Percentiles rank a stretch among this genome's conserved stretches.
phyloP scores from a whole-genome alignment of 2,797 vertebrate genomes.

The Ctenosaura bakeri region DNA sequence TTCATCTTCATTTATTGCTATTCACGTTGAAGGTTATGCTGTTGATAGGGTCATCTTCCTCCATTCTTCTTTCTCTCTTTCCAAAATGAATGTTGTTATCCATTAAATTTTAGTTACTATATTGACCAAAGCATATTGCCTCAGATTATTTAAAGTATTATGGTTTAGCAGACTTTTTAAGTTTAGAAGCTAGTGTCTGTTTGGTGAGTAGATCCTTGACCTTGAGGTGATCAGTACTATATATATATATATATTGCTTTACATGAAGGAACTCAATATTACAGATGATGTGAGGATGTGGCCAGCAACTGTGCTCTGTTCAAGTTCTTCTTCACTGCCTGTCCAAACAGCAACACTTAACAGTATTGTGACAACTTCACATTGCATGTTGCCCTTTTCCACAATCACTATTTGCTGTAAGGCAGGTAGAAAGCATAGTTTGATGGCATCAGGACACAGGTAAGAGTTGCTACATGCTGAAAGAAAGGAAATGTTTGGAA shows the following conservation, averaged over 20 bases:
- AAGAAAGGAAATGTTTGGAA: neutral
- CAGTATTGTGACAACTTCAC: neutral
- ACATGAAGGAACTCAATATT: neutral
- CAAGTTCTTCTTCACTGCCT: neutral
- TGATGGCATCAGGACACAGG: neutral
- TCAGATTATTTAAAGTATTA: constrained; percentile 33
- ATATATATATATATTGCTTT: neutral
- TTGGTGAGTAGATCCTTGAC: neutral
- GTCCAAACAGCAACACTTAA: neutral
- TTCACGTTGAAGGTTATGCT: constrained; percentile 1
- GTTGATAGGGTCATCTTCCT: neutral
- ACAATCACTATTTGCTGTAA: neutral
- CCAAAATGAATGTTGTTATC: neutral
- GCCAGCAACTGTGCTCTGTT: neutral
- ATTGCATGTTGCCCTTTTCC: neutral
- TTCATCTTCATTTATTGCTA: constrained; percentile 14
- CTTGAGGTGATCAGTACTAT: neutral
- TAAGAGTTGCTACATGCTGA: neutral
- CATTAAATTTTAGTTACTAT: constrained; percentile 14
- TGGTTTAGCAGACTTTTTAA: neutral
- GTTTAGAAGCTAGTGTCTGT: neutral
- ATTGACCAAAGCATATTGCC: neutral
- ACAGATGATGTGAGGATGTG: neutral
- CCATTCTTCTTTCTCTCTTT: neutral
- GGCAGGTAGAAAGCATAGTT: neutral